Percentiles rank a stretch among this genome's conserved stretches.
These are phyloP conservation scores for Cliona cf. orientalis DNA, from an alignment of 37 sponge, comb jelly and placozoan species.

Conservation along the genomic window DNA sequence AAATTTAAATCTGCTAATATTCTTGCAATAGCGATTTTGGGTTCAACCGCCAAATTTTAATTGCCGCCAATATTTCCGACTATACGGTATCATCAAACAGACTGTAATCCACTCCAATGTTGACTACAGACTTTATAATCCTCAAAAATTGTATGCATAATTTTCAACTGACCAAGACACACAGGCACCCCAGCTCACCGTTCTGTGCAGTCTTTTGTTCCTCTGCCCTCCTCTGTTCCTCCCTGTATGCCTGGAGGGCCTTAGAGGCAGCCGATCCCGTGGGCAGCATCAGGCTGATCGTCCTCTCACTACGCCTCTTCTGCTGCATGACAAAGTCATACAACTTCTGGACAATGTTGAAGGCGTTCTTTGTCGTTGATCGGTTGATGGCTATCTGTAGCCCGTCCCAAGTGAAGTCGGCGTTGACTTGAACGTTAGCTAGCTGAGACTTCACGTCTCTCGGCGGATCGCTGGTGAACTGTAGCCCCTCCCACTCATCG, in stretches of 20 bases:
- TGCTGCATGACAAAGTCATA: conserved; percentile 77
- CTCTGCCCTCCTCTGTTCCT: conserved; percentile 28
- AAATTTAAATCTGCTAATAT: no score
- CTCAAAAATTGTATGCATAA: no score
- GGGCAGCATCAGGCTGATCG: conserved; percentile 69
- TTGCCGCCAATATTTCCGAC: no score
- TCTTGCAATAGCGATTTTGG: no score
- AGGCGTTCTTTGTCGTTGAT: conserved; percentile 58
- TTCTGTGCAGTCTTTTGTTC: background rate
- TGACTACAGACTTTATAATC: no score
- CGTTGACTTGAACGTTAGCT: conserved; percentile 24
- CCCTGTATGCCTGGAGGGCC: conserved; percentile 54
- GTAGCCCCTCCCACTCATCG: conserved; percentile 69
- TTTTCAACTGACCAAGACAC: no score
- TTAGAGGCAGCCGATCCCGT: conserved; percentile 48
- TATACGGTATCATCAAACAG: no score
- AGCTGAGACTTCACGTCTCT: background rate
- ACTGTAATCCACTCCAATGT: no score
- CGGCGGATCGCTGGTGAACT: background rate
- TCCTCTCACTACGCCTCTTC: conserved; percentile 76
- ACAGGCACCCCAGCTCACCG: conserved; percentile 3
- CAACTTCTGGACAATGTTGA: conserved; percentile 71
- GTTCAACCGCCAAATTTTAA: no score
- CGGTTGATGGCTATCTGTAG: conserved; percentile 64
- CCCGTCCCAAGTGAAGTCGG: conserved; percentile 56